Evolutionary conservation across 1,140 invertebrate species (phyloP).

Genomic region (Ceratosolen solmsi): DNA sequence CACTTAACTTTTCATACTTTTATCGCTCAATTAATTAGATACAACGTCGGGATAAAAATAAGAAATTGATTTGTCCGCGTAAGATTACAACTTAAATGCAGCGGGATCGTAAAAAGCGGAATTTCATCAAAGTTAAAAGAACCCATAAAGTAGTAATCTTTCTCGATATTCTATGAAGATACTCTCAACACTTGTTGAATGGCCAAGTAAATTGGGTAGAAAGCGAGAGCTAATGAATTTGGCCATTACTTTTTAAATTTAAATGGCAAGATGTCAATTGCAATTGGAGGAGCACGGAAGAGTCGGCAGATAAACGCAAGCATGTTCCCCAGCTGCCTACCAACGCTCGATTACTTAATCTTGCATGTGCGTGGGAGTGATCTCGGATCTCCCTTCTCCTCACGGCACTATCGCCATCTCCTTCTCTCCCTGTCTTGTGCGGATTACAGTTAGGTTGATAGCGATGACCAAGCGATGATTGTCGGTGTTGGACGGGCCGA

Average conservation of each 20-base stretch:
- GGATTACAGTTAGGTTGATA: slow-evolving; percentile 53
- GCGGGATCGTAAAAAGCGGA: neutral
- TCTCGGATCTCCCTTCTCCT: neutral
- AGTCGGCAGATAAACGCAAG: neutral
- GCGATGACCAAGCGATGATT: slow-evolving; percentile 58
- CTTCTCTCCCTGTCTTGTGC: neutral
- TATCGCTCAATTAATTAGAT: neutral
- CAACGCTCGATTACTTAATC: slow-evolving; percentile 62
- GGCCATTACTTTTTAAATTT: neutral
- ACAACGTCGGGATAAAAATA: neutral
- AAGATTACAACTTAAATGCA: neutral
- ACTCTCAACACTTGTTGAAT: neutral
- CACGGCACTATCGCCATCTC: neutral
- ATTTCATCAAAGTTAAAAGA: slow-evolving; percentile 16
- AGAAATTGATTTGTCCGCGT: slow-evolving; percentile 7
- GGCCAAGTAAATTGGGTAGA: neutral
- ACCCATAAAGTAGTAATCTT: slow-evolving; percentile 10
- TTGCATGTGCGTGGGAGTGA: slow-evolving; percentile 56
- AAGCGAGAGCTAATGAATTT: neutral
- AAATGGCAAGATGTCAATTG: neutral
- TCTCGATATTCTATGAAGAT: slow-evolving; percentile 14
- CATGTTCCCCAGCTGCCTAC: neutral
- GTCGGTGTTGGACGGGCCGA: slow-evolving; percentile 55
- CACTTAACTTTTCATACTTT: neutral
- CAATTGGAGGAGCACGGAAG: neutral